Evolutionary conservation across 23 tunicate genomes (phyloP).

Genomic region (Halocynthia aurantium): DNA sequence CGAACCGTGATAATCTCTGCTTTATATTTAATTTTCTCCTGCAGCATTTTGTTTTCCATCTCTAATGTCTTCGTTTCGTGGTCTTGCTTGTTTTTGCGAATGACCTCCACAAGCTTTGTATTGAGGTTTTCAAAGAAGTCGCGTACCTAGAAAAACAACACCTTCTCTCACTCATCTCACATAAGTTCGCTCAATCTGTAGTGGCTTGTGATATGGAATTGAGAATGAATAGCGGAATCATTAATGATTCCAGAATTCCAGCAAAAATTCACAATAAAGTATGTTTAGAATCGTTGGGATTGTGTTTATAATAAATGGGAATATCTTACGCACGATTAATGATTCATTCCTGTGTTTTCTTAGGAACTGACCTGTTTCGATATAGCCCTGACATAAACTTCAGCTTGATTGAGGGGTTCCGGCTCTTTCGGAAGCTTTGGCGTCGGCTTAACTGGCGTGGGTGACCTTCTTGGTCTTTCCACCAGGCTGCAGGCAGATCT

Average conservation of each 20-base stretch:
- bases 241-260: no score
- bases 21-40: slow-evolving; percentile 17
- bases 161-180: no score
- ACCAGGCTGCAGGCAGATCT: slow-evolving; percentile 1
- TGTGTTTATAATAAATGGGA: background rate
- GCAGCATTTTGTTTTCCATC: slow-evolving; percentile 12
- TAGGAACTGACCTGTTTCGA: slow-evolving; percentile 19
- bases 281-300: background rate
- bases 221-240: no score
- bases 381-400: slow-evolving; percentile 33
- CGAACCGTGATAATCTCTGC: slow-evolving; percentile 15
- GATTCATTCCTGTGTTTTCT: background rate
- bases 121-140: slow-evolving; percentile 20
- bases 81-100: slow-evolving; percentile 7
- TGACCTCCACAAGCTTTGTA: slow-evolving; percentile 20
- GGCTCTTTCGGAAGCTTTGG: slow-evolving; percentile 16
- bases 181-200: no score
- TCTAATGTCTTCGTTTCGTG: background rate
- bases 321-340: background rate
- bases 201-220: no score
- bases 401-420: slow-evolving; percentile 43
- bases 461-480: background rate
- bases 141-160: slow-evolving; percentile 13
- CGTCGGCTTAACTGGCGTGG: slow-evolving; percentile 18
- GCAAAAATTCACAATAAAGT: no score